Base-by-base conservation (phyloP, 2,797 vertebrate genomes). In the Anguilla anguilla region DNA sequence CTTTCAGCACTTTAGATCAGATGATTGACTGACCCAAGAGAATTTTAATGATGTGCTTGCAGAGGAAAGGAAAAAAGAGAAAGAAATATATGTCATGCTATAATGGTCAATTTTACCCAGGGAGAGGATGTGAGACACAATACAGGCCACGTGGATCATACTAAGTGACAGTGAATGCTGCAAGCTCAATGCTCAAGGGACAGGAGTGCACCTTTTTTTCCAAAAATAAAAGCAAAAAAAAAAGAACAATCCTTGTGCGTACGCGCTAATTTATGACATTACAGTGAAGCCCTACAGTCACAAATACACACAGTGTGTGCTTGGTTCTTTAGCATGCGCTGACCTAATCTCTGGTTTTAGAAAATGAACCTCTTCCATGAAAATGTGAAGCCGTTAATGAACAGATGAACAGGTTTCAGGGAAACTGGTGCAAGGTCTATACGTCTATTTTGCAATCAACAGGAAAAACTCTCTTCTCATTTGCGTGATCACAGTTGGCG, bases 81-180 rank as follows among this genome's bases (percentile, higher is more conserved):
- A 51, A 51, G 22, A 51, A 11, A 43, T 43, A 57, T 84, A 86
- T 53, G 87, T 83, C 77, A 86, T 72, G 35, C 72, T 35, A 39
- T 35, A 13, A 77, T 77, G 72, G 28, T 39, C 11, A 39, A 39
- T 31, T 77, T 77, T 17, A 77, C 15, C 31, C 28, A 1, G 87
- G 17, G 35, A 39, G 87, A 46, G 31, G 87, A 35, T 84, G 85
- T 87, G 89, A 92, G 89, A 91, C 87, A 89, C 90, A 87, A 89
- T 92, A 89, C 84, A 93, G 93, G 93, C 94, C 88, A 92, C 2
- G 31, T 15, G 72, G 28, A 72, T 72, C 69, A 35, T 35, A 31
- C 17, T 35, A 35, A 11, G 15, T 77, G 72, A 35, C 28, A 77
- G 6, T 6, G 72, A 39, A 77, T 69, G 25, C 64, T 28, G 64